Percentiles rank a stretch among this genome's conserved stretches.
phyloP scores from a whole-genome alignment of 2,888 invertebrate species.

The Itoplectis maculator region DNA sequence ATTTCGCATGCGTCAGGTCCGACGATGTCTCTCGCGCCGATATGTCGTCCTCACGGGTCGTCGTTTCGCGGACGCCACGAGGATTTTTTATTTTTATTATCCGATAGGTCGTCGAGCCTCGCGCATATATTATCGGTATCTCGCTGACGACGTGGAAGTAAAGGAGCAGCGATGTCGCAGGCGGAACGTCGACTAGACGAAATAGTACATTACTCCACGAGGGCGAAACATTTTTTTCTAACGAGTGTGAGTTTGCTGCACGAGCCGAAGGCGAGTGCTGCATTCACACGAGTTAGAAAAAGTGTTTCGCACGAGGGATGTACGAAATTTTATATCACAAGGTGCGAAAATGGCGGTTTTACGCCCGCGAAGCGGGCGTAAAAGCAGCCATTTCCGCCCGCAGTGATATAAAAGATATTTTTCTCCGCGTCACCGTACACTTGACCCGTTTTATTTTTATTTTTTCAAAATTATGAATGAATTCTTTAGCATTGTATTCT shows the following conservation, averaged over 20 bases:
- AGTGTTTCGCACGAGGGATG: too few relatives aligned
- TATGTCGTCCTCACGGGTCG: slow-evolving; percentile 14
- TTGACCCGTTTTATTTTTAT: background rate
- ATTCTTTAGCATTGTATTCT: background rate
- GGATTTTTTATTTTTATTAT: slow-evolving; percentile 4
- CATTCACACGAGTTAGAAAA: too few relatives aligned
- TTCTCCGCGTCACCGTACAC: slow-evolving; percentile 1
- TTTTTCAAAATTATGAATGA: background rate
- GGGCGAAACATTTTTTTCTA: too few relatives aligned
- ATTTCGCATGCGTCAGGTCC: slow-evolving; percentile 32
- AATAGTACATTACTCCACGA: too few relatives aligned
- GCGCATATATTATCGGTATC: slow-evolving; percentile 18
- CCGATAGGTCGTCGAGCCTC: background rate
- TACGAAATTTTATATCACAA: too few relatives aligned
- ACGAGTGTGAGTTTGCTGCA: too few relatives aligned
- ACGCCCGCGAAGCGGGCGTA: too few relatives aligned
- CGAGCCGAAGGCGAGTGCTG: too few relatives aligned
- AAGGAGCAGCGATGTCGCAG: background rate
- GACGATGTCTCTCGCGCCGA: background rate
- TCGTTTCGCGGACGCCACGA: background rate
- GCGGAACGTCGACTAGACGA: background rate
- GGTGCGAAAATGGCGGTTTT: too few relatives aligned
- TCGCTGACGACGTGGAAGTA: slow-evolving; percentile 8
- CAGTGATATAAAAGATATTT: background rate
- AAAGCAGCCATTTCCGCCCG: too few relatives aligned